Base-by-base conservation (phyloP, 2,113 vertebrate species). In the Lonchura striata region DNA sequence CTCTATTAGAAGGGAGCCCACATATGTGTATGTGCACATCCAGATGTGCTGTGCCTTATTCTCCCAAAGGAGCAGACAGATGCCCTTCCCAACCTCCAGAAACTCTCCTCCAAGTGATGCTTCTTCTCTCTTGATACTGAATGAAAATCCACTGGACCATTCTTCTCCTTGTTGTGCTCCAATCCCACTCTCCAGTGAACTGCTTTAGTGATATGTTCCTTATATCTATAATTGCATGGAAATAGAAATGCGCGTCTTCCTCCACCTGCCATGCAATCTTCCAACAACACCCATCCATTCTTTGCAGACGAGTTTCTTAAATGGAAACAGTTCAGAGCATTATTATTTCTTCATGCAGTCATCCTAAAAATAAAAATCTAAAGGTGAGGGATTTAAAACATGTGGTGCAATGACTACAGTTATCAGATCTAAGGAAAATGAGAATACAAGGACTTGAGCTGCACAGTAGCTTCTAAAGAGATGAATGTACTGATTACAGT, bases 1-100 rank as follows among this genome's bases (percentile, higher is more conserved):
- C 30, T 76, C 23, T 80, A 1, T 30, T 30, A 63, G 44, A 65
- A 81, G 64, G 13, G 37, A 80, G 68, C 23, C 57, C 50, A 10
- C 0, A 1, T 16, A 24, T 0, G 0, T 15, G 17, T 13, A 11
- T 8, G 12, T 6, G 25, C 25, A 12, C 4, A 79, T 7, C 2
- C 1, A 44, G 41, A 21, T 57, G 27, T 11, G 25, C 22, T 37
- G 7, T 41, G 50, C 37, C 57, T 65, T 79, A 27, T n/a, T 80
- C n/a, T 68, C 71, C 30, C 41, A 56, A 44, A 80, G 49, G 35
- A 68, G 24, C 47, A 27, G 18, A 64, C 3, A 74, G 33, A 42
- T 70, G 22, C 35, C 35, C 28, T 33, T 46, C 15, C 23, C 50
- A 86, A 4, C 12, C 28, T 88, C 23, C 39, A 88, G 23, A 57